A percentile compares a stretch with the other conserved stretches of the same genome.
These are phyloP conservation scores for Phoenicopterus ruber DNA, from an alignment of 2,113 vertebrate genomes.

Conservation along the genomic window DNA sequence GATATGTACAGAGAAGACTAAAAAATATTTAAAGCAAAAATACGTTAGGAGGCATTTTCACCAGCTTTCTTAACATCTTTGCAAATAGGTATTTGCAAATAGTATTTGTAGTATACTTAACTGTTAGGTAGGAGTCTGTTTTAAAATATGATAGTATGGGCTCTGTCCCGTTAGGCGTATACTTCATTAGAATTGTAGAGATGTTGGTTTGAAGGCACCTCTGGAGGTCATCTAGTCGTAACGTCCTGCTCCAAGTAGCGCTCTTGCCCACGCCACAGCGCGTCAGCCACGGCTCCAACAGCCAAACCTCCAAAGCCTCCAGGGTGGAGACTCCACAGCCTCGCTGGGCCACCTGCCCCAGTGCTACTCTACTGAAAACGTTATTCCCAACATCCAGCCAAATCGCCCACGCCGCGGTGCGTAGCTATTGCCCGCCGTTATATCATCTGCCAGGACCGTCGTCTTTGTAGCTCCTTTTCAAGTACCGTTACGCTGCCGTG, in stretches of 20 bases:
- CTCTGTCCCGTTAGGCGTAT: too few species aligned
- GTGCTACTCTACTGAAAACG: not conserved
- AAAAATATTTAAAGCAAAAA: not conserved
- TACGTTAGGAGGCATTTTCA: not conserved
- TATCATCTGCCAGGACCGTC: not conserved
- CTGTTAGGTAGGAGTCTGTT: not conserved
- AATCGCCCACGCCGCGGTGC: not conserved
- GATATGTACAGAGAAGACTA: not conserved
- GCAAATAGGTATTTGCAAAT: not conserved
- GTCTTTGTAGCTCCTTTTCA: not conserved
- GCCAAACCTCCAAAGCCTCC: not conserved
- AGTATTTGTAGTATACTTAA: not conserved
- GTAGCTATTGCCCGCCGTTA: not conserved
- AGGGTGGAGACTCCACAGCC: not conserved
- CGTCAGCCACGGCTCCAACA: not conserved
- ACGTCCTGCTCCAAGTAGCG: not conserved
- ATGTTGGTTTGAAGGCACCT: not conserved
- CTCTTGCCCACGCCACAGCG: accelerated
- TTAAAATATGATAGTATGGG: not conserved
- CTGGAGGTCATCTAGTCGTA: not conserved
- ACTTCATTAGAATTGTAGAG: not conserved
- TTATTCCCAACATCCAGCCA: accelerated
- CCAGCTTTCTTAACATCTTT: not conserved
- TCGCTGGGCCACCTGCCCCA: accelerated
- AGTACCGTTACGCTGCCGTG: not conserved